Evolutionary conservation across 1,140 invertebrate species (phyloP), one percentile per base, ranked within the genome.

Genomic region (Aphelenchoides avenae): DNA sequence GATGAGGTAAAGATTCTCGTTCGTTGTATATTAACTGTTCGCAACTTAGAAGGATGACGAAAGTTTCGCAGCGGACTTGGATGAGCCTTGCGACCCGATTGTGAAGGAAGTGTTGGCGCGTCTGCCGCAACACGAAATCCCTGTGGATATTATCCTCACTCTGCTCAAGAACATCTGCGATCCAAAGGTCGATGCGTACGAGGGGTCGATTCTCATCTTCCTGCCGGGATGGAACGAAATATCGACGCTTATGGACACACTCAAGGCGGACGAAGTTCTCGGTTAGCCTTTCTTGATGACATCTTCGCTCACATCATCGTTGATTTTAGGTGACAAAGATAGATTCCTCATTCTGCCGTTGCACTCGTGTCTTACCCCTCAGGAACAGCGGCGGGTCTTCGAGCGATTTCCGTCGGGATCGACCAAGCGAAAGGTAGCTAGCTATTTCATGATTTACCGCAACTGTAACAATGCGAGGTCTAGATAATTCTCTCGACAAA

Each of bases 181-280:
- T n/a, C n/a, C n/a, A n/a, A 68, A 71, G 48, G 71, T 72, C 9
- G 43, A 49, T 7, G 68, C 52, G 11, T 24, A 33, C 46, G 65
- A 68, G 80, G 89, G 90, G 13, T 85, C 88, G 30, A 86, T 94
- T 48, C 80, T 96, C 15, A 81, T 95, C 1, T 95, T 95, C 80
- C 77, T 96, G 2, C 88, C 92, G 0, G 91, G 91, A 0, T 95
- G 91, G 78, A 88, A 91, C 71, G 89, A 93, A 55, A 94, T 96
- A 64, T 84, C 87, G 0, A 80, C 79, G 0, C 78, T 92, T 40
- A 81, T 84, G 61, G 18, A 43, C 31, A 43, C 31, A 20, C 31
- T 43, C 31, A 43, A 26, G 11, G 3, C 20, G 7, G 9, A 6
- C 13, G n/a, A 49, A 49, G 18, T 13, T 54, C 15, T 36, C 73